Evolutionary conservation across 2,888 invertebrate species (phyloP).

Genomic region (Parnassius mnemosyne): DNA sequence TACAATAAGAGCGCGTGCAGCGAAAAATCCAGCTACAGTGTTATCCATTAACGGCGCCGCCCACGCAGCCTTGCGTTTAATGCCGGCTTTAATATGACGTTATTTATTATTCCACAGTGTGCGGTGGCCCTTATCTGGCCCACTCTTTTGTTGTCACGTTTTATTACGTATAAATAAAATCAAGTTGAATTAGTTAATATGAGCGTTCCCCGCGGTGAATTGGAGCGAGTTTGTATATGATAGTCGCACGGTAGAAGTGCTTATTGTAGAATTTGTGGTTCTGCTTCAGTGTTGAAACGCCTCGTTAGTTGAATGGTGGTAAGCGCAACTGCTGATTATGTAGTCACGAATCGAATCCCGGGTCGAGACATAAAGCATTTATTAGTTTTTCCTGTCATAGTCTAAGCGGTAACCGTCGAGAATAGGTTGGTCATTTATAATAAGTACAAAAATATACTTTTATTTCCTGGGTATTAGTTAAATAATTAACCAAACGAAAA

Average conservation of each 20-base stretch:
- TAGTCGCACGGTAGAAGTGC: background rate
- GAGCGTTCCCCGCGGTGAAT: conserved; percentile 32
- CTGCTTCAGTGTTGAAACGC: no score
- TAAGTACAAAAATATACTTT: no score
- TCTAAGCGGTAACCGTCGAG: no score
- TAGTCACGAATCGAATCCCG: no score
- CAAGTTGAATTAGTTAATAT: conserved; percentile 49
- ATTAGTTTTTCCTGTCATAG: no score
- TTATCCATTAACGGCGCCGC: conserved; percentile 35
- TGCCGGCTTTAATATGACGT: conserved; percentile 64
- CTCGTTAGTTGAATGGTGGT: no score
- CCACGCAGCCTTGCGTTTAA: conserved; percentile 46
- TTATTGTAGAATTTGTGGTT: background rate
- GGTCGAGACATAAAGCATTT: no score
- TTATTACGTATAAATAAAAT: conserved; percentile 52
- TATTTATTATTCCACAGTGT: conserved; percentile 63
- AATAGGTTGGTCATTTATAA: no score
- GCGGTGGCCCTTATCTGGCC: conserved; percentile 58
- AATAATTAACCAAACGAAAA: no score
- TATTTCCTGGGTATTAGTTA: no score
- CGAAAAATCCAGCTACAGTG: conserved; percentile 25
- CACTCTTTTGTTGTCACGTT: conserved; percentile 54
- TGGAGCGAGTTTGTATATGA: conserved; percentile 8
- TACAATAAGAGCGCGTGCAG: conserved; percentile 2
- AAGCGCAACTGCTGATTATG: no score